Percentiles rank a stretch among this genome's conserved stretches.
Conservation (phyloP, 1,140 invertebrate genomes). For the Leguminivora glycinivorella region DNA sequence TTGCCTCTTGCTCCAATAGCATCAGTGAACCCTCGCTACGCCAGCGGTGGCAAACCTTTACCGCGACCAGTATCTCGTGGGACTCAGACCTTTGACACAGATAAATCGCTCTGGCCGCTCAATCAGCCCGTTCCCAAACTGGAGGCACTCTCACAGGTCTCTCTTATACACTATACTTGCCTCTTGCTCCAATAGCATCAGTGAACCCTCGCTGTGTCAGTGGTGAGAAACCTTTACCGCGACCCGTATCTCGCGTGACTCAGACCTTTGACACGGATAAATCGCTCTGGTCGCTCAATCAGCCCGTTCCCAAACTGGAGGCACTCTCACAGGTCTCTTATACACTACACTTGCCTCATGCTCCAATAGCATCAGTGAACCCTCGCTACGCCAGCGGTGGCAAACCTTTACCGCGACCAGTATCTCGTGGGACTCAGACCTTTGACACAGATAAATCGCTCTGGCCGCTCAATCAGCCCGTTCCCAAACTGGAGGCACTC, state of each 20-base stretch:
- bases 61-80: slow-evolving; percentile 84
- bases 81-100: slow-evolving; percentile 85
- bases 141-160: slow-evolving; percentile 81
- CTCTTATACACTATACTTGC: background rate
- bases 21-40: slow-evolving; percentile 66
- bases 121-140: slow-evolving; percentile 88
- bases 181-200: slow-evolving; percentile 74
- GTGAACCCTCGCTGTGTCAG: slow-evolving; percentile 73
- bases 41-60: slow-evolving; percentile 79
- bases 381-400: slow-evolving; percentile 78
- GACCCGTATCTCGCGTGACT: slow-evolving; percentile 84
- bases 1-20: slow-evolving; percentile 73
- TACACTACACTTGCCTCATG: slow-evolving; percentile 46
- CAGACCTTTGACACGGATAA: slow-evolving; percentile 87
- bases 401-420: slow-evolving; percentile 77
- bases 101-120: slow-evolving; percentile 87
- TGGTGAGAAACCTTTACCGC: slow-evolving; percentile 78
- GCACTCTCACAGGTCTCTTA: slow-evolving; percentile 76
- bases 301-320: slow-evolving; percentile 89
- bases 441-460: slow-evolving; percentile 85
- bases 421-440: slow-evolving; percentile 86
- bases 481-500: slow-evolving; percentile 87
- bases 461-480: slow-evolving; percentile 89
- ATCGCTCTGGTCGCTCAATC: slow-evolving; percentile 87
- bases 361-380: slow-evolving; percentile 73